These are phyloP conservation scores for Vannuccia rotundouncinata DNA, from an alignment of 2,888 invertebrate genomes.

Conservation along the genomic window DNA sequence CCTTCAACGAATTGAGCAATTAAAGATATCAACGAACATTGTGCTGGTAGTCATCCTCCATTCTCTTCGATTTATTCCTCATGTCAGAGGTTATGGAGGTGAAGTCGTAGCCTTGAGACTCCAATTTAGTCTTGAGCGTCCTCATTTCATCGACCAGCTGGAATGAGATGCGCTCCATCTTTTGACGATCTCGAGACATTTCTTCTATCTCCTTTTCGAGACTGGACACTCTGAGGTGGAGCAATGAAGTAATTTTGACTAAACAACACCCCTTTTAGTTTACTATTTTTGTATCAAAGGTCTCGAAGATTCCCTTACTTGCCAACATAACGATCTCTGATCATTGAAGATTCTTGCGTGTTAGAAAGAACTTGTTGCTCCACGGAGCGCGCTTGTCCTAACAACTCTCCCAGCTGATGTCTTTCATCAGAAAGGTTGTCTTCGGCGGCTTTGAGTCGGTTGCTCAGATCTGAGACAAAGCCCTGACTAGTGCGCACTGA, in stretches of 20 bases:
- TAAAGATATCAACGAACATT: too few species aligned
- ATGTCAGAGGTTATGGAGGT: slow-evolving; percentile 47
- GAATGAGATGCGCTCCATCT: slow-evolving; percentile 48
- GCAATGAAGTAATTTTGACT: background rate
- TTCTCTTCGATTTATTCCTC: slow-evolving; percentile 46
- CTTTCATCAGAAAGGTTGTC: slow-evolving; percentile 51
- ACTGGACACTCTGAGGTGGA: slow-evolving; percentile 1
- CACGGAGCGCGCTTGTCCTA: slow-evolving; percentile 50
- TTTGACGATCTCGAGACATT: slow-evolving; percentile 46
- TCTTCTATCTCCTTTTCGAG: slow-evolving; percentile 38
- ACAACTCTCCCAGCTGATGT: slow-evolving; percentile 46
- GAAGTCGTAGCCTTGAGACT: slow-evolving; percentile 48
- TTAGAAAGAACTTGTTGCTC: slow-evolving; percentile 51
- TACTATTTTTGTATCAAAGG: too few species aligned
- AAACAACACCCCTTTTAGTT: background rate
- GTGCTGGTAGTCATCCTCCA: slow-evolving; percentile 52
- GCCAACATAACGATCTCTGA: slow-evolving; percentile 9
- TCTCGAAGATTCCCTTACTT: too few species aligned
- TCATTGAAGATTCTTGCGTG: slow-evolving; percentile 47
- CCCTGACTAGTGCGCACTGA: slow-evolving; percentile 50
- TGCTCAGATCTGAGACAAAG: slow-evolving; percentile 48
- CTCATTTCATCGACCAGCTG: slow-evolving; percentile 50
- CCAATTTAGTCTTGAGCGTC: slow-evolving; percentile 47
- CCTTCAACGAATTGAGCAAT: too few species aligned
- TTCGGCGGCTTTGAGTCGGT: slow-evolving; percentile 49